Conservation (phyloP, 2,888 invertebrate genomes). For the Diplolepis rosae region DNA sequence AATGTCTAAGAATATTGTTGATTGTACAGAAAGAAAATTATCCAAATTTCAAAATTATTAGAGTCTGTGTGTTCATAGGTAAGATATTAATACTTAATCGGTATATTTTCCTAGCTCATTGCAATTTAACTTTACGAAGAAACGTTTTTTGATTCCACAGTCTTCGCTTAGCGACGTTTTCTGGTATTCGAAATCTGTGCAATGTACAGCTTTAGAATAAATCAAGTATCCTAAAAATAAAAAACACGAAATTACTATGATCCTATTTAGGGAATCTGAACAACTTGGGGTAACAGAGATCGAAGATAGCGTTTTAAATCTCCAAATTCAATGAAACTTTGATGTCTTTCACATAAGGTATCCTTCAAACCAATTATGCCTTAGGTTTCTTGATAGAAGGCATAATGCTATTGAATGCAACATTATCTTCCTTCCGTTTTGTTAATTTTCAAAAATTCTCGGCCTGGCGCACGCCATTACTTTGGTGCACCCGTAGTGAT, state of each 20-base stretch:
- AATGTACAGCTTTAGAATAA: constrained; percentile 27
- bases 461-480: constrained; percentile 13
- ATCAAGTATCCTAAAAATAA: neutral
- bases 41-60: constrained; percentile 31
- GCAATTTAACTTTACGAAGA: constrained; percentile 53
- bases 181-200: constrained; percentile 14
- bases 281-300: constrained; percentile 26
- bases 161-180: constrained; percentile 13
- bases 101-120: constrained; percentile 64
- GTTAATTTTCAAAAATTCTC: neutral
- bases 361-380: constrained; percentile 3
- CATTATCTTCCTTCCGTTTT: neutral
- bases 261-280: neutral
- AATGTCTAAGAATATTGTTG: constrained; percentile 58
- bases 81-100: constrained; percentile 39
- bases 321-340: neutral
- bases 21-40: constrained; percentile 50
- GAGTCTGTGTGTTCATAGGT: constrained; percentile 37
- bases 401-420: neutral
- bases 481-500: constrained; percentile 16
- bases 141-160: constrained; percentile 19
- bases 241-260: neutral
- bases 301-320: neutral
- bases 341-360: neutral
- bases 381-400: constrained; percentile 8